phyloP scores from a whole-genome alignment of 1,140 invertebrate genomes.

The Thaumetopoea pityocampa region DNA sequence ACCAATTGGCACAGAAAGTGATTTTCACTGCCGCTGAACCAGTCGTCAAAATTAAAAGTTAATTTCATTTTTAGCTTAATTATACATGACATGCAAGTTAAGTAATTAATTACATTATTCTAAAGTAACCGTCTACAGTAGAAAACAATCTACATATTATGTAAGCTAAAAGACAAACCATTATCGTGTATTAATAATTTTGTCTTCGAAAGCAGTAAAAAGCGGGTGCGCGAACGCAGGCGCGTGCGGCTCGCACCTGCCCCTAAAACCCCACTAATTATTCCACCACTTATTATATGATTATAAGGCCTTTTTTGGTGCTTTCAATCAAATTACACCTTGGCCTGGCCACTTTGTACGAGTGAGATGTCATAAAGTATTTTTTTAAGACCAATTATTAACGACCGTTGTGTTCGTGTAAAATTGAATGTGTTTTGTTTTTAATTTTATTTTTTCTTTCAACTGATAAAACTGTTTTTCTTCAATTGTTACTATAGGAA shows the following conservation, averaged over 20 bases:
- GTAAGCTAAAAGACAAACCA: conserved; percentile 7
- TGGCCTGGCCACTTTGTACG: conserved; percentile 55
- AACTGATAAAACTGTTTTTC: too few relatives aligned
- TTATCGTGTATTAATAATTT: conserved; percentile 33
- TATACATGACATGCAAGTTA: conserved; percentile 5
- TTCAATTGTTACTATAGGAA: too few relatives aligned
- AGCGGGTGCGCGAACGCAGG: conserved; percentile 21
- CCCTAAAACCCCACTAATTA: conserved; percentile 66
- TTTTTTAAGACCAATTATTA: conserved; percentile 50
- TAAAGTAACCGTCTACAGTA: too few relatives aligned
- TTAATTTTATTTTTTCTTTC: too few relatives aligned
- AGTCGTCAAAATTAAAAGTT: too few relatives aligned
- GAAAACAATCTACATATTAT: too few relatives aligned
- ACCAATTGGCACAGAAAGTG: too few relatives aligned
- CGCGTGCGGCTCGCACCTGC: conserved; percentile 65
- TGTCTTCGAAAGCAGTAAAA: conserved; percentile 27
- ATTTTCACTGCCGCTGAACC: too few relatives aligned
- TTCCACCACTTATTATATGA: conserved; percentile 73
- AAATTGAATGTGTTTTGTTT: conserved; percentile 45
- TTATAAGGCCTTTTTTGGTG: conserved; percentile 73
- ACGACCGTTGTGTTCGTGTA: conserved; percentile 50
- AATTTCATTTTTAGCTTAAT: conserved; percentile 5
- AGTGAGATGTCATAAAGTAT: conserved; percentile 73
- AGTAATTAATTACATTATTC: too few relatives aligned
- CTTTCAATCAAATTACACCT: conserved; percentile 76